Percentiles rank a stretch among this genome's conserved stretches.
Evolutionary conservation across 2,113 vertebrate genomes (phyloP).

Genomic region (Podarcis cretensis): DNA sequence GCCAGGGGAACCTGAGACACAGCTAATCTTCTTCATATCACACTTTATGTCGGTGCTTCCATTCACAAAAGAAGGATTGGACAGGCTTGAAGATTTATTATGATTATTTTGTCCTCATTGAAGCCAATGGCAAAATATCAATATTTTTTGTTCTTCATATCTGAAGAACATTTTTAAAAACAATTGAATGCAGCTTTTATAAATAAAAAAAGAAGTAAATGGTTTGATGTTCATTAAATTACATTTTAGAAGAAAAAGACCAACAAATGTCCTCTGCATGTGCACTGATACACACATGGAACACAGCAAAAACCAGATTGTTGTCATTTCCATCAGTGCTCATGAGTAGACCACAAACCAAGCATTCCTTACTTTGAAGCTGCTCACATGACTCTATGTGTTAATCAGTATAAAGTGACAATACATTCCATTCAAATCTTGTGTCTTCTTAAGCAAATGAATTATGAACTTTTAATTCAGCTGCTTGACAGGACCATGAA

Average conservation of each 20-base stretch:
- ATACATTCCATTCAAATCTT: no score
- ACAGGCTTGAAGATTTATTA: conserved; percentile 15
- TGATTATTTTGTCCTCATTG: conserved; percentile 8
- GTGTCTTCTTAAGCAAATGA: no score
- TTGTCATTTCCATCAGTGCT: no score
- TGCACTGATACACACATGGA: background rate
- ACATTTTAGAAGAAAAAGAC: background rate
- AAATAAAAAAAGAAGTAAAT: background rate
- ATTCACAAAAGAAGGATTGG: conserved; percentile 43
- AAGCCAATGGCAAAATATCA: conserved; percentile 27
- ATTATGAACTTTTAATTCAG: no score
- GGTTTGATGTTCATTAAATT: background rate
- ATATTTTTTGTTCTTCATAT: background rate
- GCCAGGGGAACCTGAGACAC: conserved; percentile 42
- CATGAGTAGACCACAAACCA: no score
- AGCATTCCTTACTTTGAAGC: no score
- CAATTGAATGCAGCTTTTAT: background rate
- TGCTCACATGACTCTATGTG: background rate
- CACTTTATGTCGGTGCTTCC: conserved; percentile 53
- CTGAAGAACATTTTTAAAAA: background rate
- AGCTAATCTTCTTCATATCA: conserved; percentile 49
- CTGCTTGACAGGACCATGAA: no score
- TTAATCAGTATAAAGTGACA: no score
- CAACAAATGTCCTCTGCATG: background rate
- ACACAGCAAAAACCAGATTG: background rate